Percentiles rank a stretch among this genome's conserved stretches.
phyloP scores from a whole-genome alignment of 2,888 invertebrate species.

The Slavum lentiscoides region DNA sequence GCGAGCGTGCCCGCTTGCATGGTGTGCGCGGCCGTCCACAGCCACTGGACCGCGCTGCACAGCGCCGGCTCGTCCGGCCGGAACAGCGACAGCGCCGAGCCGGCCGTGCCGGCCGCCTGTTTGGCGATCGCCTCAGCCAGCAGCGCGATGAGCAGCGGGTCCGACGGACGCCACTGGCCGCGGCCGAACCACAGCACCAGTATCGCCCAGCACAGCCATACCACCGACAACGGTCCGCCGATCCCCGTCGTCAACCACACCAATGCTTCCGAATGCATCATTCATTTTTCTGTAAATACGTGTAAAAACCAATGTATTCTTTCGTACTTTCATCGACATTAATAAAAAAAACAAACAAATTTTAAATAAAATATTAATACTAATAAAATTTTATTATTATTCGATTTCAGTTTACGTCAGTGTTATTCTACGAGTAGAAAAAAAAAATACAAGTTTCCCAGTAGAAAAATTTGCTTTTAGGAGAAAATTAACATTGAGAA shows the following conservation, averaged over 20 bases:
- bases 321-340: no score
- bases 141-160: conserved; percentile 63
- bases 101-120: conserved; percentile 60
- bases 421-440: no score
- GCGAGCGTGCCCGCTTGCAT: conserved; percentile 64
- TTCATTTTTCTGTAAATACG: conserved; percentile 49
- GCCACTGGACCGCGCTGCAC: conserved; percentile 63
- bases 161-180: conserved; percentile 63
- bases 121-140: conserved; percentile 61
- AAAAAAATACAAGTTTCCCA: no score
- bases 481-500: no score
- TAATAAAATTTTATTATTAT: no score
- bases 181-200: conserved; percentile 64
- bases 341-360: no score
- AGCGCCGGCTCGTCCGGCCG: conserved; percentile 60
- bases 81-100: conserved; percentile 60
- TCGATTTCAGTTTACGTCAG: no score
- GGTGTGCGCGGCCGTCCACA: conserved; percentile 63
- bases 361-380: no score
- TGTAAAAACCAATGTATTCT: no score
- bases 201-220: conserved; percentile 62
- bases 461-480: no score
- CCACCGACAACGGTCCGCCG: conserved; percentile 61
- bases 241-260: conserved; percentile 62
- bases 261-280: conserved; percentile 61